Conservation (phyloP, 92 coral and sea anemone genomes). For the Parazoanthus darwini region DNA sequence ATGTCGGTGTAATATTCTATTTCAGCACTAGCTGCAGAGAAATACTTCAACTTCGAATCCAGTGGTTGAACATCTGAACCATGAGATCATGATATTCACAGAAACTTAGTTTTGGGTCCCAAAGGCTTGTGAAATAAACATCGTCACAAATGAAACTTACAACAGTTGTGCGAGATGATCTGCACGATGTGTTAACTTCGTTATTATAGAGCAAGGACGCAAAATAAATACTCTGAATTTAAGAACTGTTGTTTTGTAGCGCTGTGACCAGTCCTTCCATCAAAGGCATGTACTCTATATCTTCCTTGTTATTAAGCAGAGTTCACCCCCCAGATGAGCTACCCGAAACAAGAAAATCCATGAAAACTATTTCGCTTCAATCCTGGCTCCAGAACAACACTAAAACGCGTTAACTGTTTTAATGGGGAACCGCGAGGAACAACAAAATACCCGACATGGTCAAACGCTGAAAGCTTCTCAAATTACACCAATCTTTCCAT, state of each 20-base stretch:
- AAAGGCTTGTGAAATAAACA: slow-evolving; percentile 23
- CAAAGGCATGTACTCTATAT: slow-evolving; percentile 16
- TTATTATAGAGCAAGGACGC: neutral
- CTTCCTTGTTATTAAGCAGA: neutral
- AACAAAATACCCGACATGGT: slow-evolving; percentile 17
- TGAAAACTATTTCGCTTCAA: slow-evolving; percentile 23
- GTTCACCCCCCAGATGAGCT: slow-evolving; percentile 25
- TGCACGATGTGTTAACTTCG: slow-evolving; percentile 6
- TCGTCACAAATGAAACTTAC: neutral
- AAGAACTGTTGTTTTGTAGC: neutral
- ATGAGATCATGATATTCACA: slow-evolving; percentile 33
- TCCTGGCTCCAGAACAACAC: neutral
- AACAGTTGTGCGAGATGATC: neutral
- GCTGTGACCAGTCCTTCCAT: neutral
- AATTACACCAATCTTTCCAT: slow-evolving; percentile 31
- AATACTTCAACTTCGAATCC: slow-evolving; percentile 16
- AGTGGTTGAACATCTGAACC: slow-evolving; percentile 28
- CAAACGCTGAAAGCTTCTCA: slow-evolving; percentile 40
- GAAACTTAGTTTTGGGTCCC: slow-evolving; percentile 25
- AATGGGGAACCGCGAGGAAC: neutral
- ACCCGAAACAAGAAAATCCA: slow-evolving; percentile 7
- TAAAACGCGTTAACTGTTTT: neutral
- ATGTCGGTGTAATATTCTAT: neutral
- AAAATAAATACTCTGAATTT: neutral
- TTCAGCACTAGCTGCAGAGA: slow-evolving; percentile 1